These are phyloP conservation scores for Echeneis naucrates DNA, from an alignment of 2,797 vertebrate species.

Conservation along the genomic window DNA sequence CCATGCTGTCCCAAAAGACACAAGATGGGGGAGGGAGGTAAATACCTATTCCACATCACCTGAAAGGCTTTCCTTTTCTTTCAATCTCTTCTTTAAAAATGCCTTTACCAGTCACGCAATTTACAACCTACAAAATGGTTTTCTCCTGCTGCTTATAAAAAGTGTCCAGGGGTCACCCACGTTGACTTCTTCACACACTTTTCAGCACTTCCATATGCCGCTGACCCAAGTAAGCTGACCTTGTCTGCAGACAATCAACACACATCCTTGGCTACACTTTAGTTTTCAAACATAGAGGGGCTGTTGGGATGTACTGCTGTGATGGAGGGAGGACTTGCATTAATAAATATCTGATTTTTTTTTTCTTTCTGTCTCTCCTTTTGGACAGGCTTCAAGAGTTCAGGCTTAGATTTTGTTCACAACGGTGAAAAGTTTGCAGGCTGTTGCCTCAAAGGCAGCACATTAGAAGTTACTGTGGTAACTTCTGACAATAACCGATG, in stretches of 20 bases:
- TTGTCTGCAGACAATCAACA: slow-evolving; percentile 40
- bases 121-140: slow-evolving; percentile 69
- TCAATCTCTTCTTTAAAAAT: slow-evolving; percentile 69
- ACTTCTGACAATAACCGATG: slow-evolving; percentile 9
- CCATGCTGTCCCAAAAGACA: slow-evolving; percentile 33
- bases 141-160: slow-evolving; percentile 76
- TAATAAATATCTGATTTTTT: slow-evolving; percentile 16
- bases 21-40: slow-evolving; percentile 17
- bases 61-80: slow-evolving; percentile 55
- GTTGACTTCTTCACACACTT: slow-evolving; percentile 48
- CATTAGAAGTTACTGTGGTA: neutral
- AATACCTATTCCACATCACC: slow-evolving; percentile 59
- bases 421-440: neutral
- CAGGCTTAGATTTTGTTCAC: slow-evolving; percentile 10
- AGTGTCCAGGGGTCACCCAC: slow-evolving; percentile 55
- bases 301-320: slow-evolving; percentile 8
- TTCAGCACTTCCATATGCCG: slow-evolving; percentile 37
- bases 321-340: neutral
- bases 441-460: neutral
- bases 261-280: neutral
- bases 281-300: slow-evolving; percentile 18
- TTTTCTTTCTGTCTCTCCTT: neutral
- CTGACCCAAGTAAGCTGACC: slow-evolving; percentile 47
- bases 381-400: neutral
- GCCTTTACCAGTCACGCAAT: slow-evolving; percentile 71